Conservation (phyloP, 2,888 invertebrate genomes). For the Monopis laevigella region DNA sequence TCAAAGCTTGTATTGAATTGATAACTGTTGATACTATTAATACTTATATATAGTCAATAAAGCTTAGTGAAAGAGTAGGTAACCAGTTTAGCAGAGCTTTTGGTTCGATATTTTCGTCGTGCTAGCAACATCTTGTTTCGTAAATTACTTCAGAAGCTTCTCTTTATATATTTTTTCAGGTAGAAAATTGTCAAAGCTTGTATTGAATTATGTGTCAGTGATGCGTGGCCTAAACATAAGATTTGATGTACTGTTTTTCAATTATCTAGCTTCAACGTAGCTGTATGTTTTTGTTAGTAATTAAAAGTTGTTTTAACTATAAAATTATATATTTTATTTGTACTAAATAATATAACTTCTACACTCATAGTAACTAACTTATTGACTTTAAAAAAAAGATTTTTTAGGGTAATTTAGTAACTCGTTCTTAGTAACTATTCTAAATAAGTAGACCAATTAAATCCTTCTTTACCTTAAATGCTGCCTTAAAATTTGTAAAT, state of each 20-base stretch:
- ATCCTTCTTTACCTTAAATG: no score
- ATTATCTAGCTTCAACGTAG: no score
- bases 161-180: constrained; percentile 25
- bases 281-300: no score
- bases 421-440: no score
- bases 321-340: no score
- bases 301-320: no score
- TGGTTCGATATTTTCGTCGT: constrained; percentile 22
- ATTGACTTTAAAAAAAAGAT: not conserved
- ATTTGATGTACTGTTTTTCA: not conserved
- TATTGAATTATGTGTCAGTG: constrained; percentile 25
- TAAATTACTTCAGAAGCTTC: constrained; percentile 25
- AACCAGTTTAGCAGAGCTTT: constrained; percentile 18
- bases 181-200: constrained; percentile 31
- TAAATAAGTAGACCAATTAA: no score
- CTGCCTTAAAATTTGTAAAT: no score
- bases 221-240: constrained; percentile 20
- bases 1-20: constrained; percentile 26
- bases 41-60: no score
- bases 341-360: not conserved
- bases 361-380: not conserved
- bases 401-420: no score
- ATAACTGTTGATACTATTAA: no score
- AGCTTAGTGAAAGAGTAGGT: no score
- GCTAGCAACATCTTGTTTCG: constrained; percentile 26